Conservation (phyloP, 2,888 invertebrate genomes). For the Ramazzottius varieornatus region DNA sequence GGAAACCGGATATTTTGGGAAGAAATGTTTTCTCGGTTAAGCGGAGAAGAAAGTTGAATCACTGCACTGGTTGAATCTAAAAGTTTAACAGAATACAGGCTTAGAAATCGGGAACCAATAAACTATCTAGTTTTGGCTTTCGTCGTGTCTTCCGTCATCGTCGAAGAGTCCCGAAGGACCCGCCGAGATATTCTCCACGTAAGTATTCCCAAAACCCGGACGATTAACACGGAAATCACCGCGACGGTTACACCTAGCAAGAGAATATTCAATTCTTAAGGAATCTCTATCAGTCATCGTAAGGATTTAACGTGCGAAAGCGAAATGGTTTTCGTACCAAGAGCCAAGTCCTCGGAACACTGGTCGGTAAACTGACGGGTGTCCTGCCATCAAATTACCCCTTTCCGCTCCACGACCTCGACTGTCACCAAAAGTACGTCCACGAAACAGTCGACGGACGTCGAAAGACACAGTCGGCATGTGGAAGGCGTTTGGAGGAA, state of each 20-base stretch:
- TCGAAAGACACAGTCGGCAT: neutral
- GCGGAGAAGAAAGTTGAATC: too few relatives aligned
- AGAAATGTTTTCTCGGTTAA: too few relatives aligned
- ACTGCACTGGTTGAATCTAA: too few relatives aligned
- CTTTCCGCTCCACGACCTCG: too few relatives aligned
- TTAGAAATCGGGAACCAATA: too few relatives aligned
- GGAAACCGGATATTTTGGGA: too few relatives aligned
- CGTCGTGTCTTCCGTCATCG: too few relatives aligned
- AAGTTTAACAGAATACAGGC: too few relatives aligned
- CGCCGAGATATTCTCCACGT: too few relatives aligned
- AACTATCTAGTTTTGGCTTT: too few relatives aligned
- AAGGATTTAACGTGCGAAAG: neutral
- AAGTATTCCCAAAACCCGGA: neutral
- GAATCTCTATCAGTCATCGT: neutral
- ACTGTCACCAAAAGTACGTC: neutral
- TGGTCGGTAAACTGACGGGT: neutral
- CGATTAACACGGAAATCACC: neutral
- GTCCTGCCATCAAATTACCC: too few relatives aligned
- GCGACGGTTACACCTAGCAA: neutral
- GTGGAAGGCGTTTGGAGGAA: neutral
- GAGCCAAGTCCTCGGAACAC: neutral
- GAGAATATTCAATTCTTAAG: neutral
- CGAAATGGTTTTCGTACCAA: neutral
- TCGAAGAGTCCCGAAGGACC: too few relatives aligned
- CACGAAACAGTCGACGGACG: neutral